Evolutionary conservation across 1,140 invertebrate species (phyloP).

Genomic region (Colletes latitarsis): DNA sequence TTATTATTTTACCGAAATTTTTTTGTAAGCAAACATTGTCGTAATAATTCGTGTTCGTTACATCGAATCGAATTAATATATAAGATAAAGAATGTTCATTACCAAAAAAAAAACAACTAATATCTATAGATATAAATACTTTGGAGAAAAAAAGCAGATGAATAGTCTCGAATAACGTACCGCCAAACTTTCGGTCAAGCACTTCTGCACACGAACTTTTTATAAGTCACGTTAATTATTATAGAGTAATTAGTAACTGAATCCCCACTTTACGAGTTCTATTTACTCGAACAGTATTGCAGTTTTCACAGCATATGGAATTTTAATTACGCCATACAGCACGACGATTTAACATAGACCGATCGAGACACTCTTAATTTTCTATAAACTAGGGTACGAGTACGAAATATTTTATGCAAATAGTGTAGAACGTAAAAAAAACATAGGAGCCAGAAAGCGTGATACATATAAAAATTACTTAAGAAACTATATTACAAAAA

Average conservation of each 20-base stretch:
- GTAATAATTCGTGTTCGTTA: not conserved
- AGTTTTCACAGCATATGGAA: slow-evolving; percentile 34
- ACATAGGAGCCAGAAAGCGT: slow-evolving; percentile 5
- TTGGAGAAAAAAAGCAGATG: slow-evolving; percentile 4
- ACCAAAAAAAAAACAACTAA: slow-evolving; percentile 6
- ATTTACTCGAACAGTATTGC: not conserved
- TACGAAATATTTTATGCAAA: slow-evolving; percentile 3
- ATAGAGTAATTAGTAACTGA: not conserved
- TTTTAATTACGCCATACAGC: slow-evolving; percentile 33
- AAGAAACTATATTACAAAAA: not conserved
- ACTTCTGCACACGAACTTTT: slow-evolving; percentile 14
- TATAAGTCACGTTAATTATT: slow-evolving; percentile 22
- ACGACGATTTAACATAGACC: not conserved
- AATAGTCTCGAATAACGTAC: slow-evolving; percentile 30
- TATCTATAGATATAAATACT: slow-evolving; percentile 30
- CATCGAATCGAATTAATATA: slow-evolving; percentile 4
- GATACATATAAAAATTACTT: slow-evolving; percentile 16
- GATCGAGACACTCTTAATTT: slow-evolving; percentile 3
- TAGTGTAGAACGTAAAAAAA: not conserved
- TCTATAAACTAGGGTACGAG: not conserved
- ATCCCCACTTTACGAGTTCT: not conserved
- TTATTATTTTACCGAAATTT: not conserved
- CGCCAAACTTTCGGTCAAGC: slow-evolving; percentile 29
- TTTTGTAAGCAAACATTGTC: not conserved
- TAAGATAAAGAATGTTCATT: not conserved